Base-by-base conservation (phyloP, 1,140 invertebrate genomes). In the Pantala flavescens region DNA sequence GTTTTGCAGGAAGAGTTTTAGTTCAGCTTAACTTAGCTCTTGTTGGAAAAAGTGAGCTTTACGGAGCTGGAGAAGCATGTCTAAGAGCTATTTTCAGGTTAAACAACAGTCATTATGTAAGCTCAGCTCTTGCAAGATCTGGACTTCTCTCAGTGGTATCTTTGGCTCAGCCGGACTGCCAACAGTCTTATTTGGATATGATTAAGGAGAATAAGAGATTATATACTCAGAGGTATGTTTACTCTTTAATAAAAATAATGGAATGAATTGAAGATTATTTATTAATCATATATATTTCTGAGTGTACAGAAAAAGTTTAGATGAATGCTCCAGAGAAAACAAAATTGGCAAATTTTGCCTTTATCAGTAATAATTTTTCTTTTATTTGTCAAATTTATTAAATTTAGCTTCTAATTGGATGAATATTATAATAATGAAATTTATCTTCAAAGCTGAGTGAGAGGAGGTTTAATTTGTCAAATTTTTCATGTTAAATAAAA, bases 21-120 rank as follows among this genome's bases (percentile, higher is more conserved):
- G 90, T 91, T 3, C 93, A 95, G 78, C 83, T 97, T 28, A 95
- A 94, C 81, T 83, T 93, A 71, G 91, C 92, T 9, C 83, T 97
- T 16, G 86, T 93, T 24, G 93, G 88, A 79, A 95, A 94, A 83
- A 94, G 92, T 81, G 93, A 95, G 77, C 88, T 90, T 76, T 82
- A 77, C 75, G 83, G 84, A 5, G 96, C 95, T 77, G 89, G 87
- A 42, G 94, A 96, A 80, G 83, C 87, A 72, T 91, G 90, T 24
- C 85, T 97, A 12, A 91, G 92, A 79, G 90, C 94, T 71, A 88
- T 97, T 43, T 97, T 97, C 80, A 86, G 93, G 7, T 83, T 97
- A 23, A 97, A 97, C 82, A 98, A 98, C 81, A 94, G 94, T 76
- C 91, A 97, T 83, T 97, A 98, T 80, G 91, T 98, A 74, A 83